Evolutionary conservation across 2,113 vertebrate genomes (phyloP).

Genomic region (Triplophysa siluroides): DNA sequence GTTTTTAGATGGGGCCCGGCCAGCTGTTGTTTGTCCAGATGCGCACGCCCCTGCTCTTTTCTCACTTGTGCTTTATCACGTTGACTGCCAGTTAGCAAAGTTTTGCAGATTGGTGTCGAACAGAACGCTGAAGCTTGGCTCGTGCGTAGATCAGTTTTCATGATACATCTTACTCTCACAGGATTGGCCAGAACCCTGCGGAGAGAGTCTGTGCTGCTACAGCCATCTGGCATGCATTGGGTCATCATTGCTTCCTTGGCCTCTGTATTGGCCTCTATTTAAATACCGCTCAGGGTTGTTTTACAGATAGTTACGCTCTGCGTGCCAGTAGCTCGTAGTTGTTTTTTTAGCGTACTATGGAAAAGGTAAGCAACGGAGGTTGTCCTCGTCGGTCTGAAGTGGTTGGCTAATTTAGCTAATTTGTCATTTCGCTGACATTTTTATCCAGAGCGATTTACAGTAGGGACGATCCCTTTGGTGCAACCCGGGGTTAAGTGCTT

Average conservation of each 20-base stretch:
- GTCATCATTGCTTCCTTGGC: slow-evolving; percentile 20
- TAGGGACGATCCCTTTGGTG: slow-evolving; percentile 1
- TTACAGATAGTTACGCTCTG: slow-evolving; percentile 6
- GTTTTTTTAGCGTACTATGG: background rate
- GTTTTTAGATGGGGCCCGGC: background rate
- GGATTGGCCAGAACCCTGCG: slow-evolving; percentile 38
- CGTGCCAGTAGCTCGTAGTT: slow-evolving; percentile 20
- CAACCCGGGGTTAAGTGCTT: slow-evolving; percentile 24
- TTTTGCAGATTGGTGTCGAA: slow-evolving; percentile 18
- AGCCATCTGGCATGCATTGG: slow-evolving; percentile 40
- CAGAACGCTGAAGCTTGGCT: slow-evolving; percentile 23
- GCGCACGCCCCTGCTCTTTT: slow-evolving; percentile 27
- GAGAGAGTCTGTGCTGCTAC: slow-evolving; percentile 34
- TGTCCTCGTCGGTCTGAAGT: background rate
- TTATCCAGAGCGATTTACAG: slow-evolving; percentile 1
- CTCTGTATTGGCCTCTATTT: slow-evolving; percentile 27
- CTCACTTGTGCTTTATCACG: slow-evolving; percentile 39
- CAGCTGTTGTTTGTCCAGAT: slow-evolving; percentile 34
- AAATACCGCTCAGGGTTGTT: slow-evolving; percentile 24
- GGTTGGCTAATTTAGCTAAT: slow-evolving; percentile 10
- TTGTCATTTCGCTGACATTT: slow-evolving; percentile 2
- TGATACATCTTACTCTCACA: slow-evolving; percentile 34
- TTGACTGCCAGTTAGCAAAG: slow-evolving; percentile 32
- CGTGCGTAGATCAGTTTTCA: slow-evolving; percentile 28
- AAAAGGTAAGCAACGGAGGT: background rate